These are phyloP conservation scores for Cylloceria caligata DNA, from an alignment of 2,888 invertebrate genomes.

Conservation along the genomic window DNA sequence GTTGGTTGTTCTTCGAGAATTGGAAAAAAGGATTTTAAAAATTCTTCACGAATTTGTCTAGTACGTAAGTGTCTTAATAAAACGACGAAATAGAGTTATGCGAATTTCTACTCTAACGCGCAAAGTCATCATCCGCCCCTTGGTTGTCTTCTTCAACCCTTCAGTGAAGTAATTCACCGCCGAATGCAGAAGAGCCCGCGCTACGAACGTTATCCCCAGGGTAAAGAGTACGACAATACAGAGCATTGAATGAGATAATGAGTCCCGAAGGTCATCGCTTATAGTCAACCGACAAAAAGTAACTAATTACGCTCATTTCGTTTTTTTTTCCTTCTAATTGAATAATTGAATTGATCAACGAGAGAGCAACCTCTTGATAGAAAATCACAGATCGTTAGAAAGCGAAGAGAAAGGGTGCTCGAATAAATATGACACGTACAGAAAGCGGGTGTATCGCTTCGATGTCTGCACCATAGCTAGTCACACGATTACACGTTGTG, in stretches of 20 bases:
- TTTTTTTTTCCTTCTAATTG: background rate
- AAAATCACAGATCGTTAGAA: conserved; percentile 48
- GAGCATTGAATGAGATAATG: conserved; percentile 18
- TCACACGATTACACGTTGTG: conserved; percentile 11
- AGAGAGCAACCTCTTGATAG: background rate
- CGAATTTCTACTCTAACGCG: conserved; percentile 17
- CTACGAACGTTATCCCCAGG: background rate
- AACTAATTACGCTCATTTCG: background rate
- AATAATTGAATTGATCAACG: background rate
- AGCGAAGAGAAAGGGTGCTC: conserved; percentile 45
- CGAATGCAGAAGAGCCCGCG: background rate
- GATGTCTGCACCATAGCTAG: conserved; percentile 22
- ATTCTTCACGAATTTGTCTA: background rate
- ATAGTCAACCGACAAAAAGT: background rate
- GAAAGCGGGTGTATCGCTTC: conserved; percentile 19
- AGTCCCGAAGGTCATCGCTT: conserved; percentile 12
- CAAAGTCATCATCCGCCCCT: background rate
- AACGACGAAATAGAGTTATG: background rate
- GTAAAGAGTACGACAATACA: background rate
- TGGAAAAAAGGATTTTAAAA: too few species aligned
- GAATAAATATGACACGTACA: conserved; percentile 27
- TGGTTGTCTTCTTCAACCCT: background rate
- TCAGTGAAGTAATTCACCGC: background rate
- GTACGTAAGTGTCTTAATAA: background rate
- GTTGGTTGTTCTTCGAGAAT: background rate